These are phyloP conservation scores for Luidia sarsii DNA, from an alignment of 53 echinoderm and acorn worm species.

Conservation along the genomic window DNA sequence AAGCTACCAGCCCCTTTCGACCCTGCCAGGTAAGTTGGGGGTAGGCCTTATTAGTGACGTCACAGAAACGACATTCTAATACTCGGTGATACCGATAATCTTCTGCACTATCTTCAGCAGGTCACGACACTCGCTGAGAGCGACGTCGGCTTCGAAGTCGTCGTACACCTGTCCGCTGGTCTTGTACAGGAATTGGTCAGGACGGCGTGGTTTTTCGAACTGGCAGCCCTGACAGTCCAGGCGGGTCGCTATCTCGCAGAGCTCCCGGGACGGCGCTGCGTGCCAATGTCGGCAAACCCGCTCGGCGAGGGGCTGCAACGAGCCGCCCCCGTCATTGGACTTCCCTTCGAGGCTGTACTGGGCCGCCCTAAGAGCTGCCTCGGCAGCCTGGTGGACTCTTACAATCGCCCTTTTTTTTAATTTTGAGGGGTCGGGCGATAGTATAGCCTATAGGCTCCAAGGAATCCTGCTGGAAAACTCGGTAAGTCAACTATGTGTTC, in stretches of 20 bases:
- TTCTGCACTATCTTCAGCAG: conserved; percentile 18
- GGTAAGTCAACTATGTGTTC: no score
- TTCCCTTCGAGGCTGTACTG: conserved; percentile 40
- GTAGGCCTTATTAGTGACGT: no score
- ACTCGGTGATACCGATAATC: conserved; percentile 27
- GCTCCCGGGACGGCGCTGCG: neutral
- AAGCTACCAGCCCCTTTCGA: no score
- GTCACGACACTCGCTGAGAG: neutral
- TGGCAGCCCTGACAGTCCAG: conserved; percentile 28
- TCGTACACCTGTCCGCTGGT: conserved; percentile 37
- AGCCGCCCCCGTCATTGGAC: neutral
- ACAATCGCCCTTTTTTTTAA: no score
- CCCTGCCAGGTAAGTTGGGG: no score
- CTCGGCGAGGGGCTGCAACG: conserved; percentile 14
- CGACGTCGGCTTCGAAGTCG: neutral
- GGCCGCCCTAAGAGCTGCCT: conserved; percentile 63
- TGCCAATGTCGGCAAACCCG: conserved; percentile 7
- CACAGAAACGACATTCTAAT: no score
- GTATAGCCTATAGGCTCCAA: no score
- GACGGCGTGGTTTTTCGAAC: conserved; percentile 44
- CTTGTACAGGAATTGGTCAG: neutral
- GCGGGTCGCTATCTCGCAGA: neutral
- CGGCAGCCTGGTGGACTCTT: conserved; percentile 59
- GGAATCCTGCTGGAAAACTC: no score
- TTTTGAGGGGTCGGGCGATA: no score